Evolutionary conservation across 2,797 vertebrate genomes (phyloP).

Genomic region (Gadopsis bispinosus): DNA sequence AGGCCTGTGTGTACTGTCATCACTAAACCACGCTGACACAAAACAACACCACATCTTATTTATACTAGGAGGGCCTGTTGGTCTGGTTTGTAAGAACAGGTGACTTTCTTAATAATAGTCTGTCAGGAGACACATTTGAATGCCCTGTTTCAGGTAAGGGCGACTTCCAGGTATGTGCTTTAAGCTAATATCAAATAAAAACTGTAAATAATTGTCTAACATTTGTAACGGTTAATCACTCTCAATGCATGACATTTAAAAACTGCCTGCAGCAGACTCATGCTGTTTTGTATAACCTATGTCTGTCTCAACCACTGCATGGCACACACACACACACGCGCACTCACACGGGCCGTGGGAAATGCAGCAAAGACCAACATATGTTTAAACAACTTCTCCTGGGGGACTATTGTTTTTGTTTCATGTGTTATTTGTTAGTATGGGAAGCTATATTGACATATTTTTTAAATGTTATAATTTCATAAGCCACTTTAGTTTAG

Average conservation of each 20-base stretch:
- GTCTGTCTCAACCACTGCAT: slow-evolving; percentile 46
- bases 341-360: slow-evolving; percentile 26
- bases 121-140: not conserved
- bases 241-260: slow-evolving; percentile 5
- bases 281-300: slow-evolving; percentile 28
- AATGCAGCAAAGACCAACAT: slow-evolving; percentile 6
- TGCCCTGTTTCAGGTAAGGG: slow-evolving; percentile 26
- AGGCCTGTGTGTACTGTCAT: slow-evolving; percentile 40
- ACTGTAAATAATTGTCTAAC: not conserved
- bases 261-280: slow-evolving; percentile 24
- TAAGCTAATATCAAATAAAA: slow-evolving; percentile 12
- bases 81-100: slow-evolving; percentile 32
- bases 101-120: not conserved
- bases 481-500: not conserved
- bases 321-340: slow-evolving; percentile 10
- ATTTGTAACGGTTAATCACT: not conserved
- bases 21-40: not conserved
- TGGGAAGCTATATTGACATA: not conserved
- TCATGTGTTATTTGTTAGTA: not conserved
- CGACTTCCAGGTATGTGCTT: slow-evolving; percentile 10
- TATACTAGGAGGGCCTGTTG: slow-evolving; percentile 17
- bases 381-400: slow-evolving; percentile 28
- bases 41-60: not conserved
- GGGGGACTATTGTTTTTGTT: not conserved
- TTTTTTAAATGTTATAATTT: not conserved